A percentile compares a stretch with the other conserved stretches of the same genome.
phyloP scores from a whole-genome alignment of 2,888 invertebrate species.

The Caenorhabditis uteleia region DNA sequence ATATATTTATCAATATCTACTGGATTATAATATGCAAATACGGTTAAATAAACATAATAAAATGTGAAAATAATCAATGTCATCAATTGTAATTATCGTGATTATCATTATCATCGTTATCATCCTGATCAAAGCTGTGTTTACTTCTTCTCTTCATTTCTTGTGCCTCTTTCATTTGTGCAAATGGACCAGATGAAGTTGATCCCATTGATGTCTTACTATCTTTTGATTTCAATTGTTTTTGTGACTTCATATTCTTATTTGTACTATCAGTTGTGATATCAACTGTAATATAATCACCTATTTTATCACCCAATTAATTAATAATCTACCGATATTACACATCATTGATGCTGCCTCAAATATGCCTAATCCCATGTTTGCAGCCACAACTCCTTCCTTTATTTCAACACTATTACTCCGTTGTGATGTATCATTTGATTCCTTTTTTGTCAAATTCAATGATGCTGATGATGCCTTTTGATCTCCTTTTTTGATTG shows the following conservation, averaged over 20 bases:
- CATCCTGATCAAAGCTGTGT: background rate
- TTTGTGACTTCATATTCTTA: background rate
- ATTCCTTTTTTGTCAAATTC: too few species aligned
- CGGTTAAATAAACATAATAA: too few species aligned
- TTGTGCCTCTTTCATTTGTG: slow-evolving; percentile 3
- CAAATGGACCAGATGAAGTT: background rate
- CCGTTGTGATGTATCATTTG: too few species aligned
- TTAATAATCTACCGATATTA: slow-evolving; percentile 1
- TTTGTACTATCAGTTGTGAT: slow-evolving; percentile 7
- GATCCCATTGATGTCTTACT: background rate
- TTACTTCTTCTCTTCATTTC: background rate
- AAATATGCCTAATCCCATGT: slow-evolving; percentile 3
- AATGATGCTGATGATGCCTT: too few species aligned
- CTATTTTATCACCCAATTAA: too few species aligned
- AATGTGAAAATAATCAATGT: too few species aligned
- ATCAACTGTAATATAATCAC: slow-evolving; percentile 3
- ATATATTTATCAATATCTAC: too few species aligned
- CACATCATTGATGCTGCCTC: slow-evolving; percentile 10
- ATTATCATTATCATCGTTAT: too few species aligned
- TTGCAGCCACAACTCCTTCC: background rate
- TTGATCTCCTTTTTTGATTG: too few species aligned
- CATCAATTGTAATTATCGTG: too few species aligned
- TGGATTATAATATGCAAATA: too few species aligned
- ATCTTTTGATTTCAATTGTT: background rate
- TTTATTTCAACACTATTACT: too few species aligned